Conservation (phyloP, 2,797 vertebrate species). For the Myiotriccus ornatus region DNA sequence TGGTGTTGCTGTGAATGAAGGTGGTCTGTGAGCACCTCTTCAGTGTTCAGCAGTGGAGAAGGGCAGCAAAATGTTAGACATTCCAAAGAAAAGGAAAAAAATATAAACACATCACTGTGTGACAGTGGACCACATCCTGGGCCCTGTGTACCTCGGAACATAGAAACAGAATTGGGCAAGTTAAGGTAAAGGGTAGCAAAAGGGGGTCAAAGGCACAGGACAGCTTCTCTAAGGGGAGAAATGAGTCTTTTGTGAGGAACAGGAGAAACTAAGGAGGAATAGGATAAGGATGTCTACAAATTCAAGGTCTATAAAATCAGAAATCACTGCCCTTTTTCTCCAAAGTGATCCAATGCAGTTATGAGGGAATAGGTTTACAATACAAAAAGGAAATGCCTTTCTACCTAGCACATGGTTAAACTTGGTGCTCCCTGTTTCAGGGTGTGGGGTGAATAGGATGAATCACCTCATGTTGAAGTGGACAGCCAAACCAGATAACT, state of each 20-base stretch:
- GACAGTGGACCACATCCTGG: neutral
- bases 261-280: neutral
- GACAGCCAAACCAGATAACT: neutral
- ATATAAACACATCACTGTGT: neutral
- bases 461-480: neutral
- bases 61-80: neutral
- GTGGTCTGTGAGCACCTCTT: neutral
- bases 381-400: neutral
- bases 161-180: neutral
- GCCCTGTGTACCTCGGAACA: fast-evolving
- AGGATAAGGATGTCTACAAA: neutral
- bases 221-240: neutral
- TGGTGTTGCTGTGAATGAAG: neutral
- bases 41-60: neutral
- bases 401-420: neutral
- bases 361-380: neutral
- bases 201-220: neutral
- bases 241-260: neutral
- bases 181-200: neutral
- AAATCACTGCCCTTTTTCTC: neutral
- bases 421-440: neutral
- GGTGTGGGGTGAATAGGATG: neutral
- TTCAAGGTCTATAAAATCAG: neutral
- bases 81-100: neutral
- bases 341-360: neutral